phyloP scores from a whole-genome alignment of 2,888 invertebrate species.

The Chrysolina americana region DNA sequence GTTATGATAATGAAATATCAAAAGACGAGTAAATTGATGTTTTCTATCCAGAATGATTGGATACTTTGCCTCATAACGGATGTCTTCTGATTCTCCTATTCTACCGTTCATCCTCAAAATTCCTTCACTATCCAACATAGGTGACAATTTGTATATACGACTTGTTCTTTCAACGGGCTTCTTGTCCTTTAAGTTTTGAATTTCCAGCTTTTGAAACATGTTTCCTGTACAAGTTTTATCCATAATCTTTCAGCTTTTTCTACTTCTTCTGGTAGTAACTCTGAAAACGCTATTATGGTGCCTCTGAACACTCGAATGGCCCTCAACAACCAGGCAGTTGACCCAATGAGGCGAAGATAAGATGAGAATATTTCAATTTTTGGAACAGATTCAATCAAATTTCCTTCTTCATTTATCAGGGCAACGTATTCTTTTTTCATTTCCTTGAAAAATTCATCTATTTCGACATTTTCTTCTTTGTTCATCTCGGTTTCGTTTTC shows the following conservation, averaged over 20 bases:
- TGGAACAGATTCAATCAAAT: neutral
- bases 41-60: neutral
- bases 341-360: neutral
- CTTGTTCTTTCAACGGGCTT: neutral
- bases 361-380: neutral
- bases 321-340: neutral
- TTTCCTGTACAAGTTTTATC: neutral
- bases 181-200: neutral
- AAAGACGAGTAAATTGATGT: neutral
- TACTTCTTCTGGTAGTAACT: neutral
- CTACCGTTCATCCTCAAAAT: neutral
- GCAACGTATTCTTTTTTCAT: neutral
- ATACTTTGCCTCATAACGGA: neutral
- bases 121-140: neutral
- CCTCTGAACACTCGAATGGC: neutral
- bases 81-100: neutral
- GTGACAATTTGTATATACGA: neutral
- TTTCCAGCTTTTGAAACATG: neutral
- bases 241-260: neutral
- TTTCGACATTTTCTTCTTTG: neutral
- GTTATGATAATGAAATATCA: neutral
- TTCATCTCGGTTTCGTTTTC: neutral
- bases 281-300: neutral
- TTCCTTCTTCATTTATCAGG: neutral
- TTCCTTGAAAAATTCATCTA: neutral